A percentile compares a stretch with the other conserved stretches of the same genome.
Evolutionary conservation across 2,888 invertebrate genomes (phyloP).

Genomic region (Cephus nigrinus): DNA sequence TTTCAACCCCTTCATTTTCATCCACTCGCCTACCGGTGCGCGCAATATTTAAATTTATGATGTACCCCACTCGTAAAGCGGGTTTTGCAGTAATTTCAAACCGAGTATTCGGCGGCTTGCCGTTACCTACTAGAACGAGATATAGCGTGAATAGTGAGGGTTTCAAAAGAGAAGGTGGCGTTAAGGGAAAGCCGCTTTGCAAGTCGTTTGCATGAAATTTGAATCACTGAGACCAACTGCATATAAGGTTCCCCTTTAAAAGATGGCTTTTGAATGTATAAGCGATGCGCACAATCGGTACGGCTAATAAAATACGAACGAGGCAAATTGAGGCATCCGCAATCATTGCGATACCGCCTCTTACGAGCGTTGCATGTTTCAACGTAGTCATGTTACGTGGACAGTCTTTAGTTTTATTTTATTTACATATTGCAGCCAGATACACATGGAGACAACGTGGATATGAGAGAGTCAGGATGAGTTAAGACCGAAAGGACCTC

Average conservation of each 20-base stretch:
- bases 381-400: neutral
- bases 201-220: conserved; percentile 43
- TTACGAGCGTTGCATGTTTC: neutral
- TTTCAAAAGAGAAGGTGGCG: neutral
- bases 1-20: neutral
- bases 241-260: conserved; percentile 28
- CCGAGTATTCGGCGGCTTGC: neutral
- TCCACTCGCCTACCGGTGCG: neutral
- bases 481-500: neutral
- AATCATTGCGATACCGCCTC: neutral
- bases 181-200: conserved; percentile 16
- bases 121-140: neutral
- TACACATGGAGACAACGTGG: neutral
- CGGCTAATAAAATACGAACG: neutral
- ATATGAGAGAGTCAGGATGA: neutral
- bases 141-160: neutral
- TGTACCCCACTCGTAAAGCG: conserved; percentile 30
- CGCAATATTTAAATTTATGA: conserved; percentile 29
- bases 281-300: conserved; percentile 24
- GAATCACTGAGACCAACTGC: conserved; percentile 29
- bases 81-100: conserved; percentile 11
- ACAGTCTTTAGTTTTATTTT: neutral
- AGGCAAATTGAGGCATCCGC: neutral
- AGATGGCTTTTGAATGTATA: conserved; percentile 37
- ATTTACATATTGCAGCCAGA: neutral